Evolutionary conservation across 2,888 invertebrate species (phyloP), one percentile per base, ranked within the genome.

Genomic region (Melipona bicolor): DNA sequence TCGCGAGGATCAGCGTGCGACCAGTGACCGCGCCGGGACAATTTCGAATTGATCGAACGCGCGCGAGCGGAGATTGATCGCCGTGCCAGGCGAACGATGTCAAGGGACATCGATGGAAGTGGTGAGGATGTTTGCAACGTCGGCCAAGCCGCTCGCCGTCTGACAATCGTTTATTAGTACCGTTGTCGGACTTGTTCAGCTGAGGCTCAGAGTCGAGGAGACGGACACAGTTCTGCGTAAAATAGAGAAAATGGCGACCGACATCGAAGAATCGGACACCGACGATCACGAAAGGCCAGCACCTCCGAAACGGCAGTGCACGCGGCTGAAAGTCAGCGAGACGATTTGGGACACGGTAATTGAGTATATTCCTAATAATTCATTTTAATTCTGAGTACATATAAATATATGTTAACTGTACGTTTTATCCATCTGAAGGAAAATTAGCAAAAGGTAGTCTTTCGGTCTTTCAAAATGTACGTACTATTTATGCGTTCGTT

Each of bases 201-300:
- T 54, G 32, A 75, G 24, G 11, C 59, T 79, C n/a, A 2, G 61
- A 50, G 15, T 43, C 43, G 43, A 19, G 32, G 17, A 36, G 54
- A 49, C 24, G 32, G 43, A 52, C n/a, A 61, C 27, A 36, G 59
- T 64, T 69, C n/a, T 79, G 54, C 62, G 15, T 65, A 77, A 84
- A 75, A 82, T 79, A 76, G 77, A 79, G 73, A 77, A 82, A 90
- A 94, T 94, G 94, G 94, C 94, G 79, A 94, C 94, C 64, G 93
- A 94, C 81, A 91, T 92, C 56, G 94, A 94, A 72, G 94, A 94
- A 72, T 94, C 93, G 9, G 94, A 94, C 64, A 93, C 91, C 24
- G 93, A 93, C 54, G 93, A 93, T 76, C 91, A 91, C 50, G 93
- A 93, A 56, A 91, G 91, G 76, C 92, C 93, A 21, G 92, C 87